Conservation (phyloP, 2,113 vertebrate genomes). For the Xenopus laevis region DNA sequence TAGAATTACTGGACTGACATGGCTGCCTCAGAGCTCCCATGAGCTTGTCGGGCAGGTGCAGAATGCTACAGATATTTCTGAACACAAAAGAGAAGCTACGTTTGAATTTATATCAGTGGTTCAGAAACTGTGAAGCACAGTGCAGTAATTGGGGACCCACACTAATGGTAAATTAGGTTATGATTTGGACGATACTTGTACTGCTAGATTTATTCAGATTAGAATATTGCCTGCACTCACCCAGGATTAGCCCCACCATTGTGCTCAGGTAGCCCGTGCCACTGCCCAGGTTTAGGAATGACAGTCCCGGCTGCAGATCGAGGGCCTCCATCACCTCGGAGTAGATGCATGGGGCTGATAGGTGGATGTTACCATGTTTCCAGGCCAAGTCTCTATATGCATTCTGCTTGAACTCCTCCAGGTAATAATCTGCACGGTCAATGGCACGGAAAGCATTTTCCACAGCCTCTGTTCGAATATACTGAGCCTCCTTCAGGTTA, state of each 20-base stretch:
- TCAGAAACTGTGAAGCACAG: no score
- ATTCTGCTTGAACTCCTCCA: conserved; percentile 95
- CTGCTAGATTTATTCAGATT: no score
- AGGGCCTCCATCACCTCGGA: conserved; percentile 98
- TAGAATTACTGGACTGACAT: no score
- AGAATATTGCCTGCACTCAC: conserved; percentile 57
- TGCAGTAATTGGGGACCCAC: no score
- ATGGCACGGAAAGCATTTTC: conserved; percentile 91
- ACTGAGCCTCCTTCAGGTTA: conserved; percentile 93
- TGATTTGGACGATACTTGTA: no score
- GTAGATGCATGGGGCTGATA: conserved; percentile 95
- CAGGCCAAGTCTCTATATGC: conserved; percentile 95
- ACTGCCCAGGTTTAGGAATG: conserved; percentile 93
- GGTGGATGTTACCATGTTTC: conserved; percentile 95
- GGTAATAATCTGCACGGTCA: conserved; percentile 91
- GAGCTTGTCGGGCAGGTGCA: no score
- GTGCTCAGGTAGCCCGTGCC: conserved; percentile 97
- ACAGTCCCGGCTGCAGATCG: conserved; percentile 88
- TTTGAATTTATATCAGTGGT: no score
- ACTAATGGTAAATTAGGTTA: no score
- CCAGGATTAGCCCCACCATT: conserved; percentile 95
- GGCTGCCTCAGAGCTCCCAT: no score
- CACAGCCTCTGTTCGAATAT: conserved; percentile 89
- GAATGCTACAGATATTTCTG: no score
- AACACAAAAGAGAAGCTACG: no score